phyloP scores from a whole-genome alignment of 1,140 invertebrate genomes.

The Drosophila mojavensis region DNA sequence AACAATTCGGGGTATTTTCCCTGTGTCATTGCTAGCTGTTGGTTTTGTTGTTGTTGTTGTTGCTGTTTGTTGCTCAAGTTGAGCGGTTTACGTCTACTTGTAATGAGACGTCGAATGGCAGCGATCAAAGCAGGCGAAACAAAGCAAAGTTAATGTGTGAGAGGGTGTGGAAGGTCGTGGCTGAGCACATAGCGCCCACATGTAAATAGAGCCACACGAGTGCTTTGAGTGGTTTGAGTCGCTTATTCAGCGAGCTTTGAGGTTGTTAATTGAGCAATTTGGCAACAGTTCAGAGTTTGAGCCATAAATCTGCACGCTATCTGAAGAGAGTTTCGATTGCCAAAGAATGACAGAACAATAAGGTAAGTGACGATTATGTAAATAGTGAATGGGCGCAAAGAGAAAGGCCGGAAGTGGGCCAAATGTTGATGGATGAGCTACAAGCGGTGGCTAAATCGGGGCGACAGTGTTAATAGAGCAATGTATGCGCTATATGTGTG shows the following conservation, averaged over 20 bases:
- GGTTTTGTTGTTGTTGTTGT: constrained; percentile 6
- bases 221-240: not conserved
- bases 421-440: constrained; percentile 14
- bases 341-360: constrained; percentile 30
- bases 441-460: constrained; percentile 9
- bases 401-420: constrained; percentile 23
- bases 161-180: not conserved
- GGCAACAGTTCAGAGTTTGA: constrained; percentile 4
- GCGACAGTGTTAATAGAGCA: not conserved
- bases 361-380: constrained; percentile 22
- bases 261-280: constrained; percentile 18
- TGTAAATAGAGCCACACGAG: constrained; percentile 1
- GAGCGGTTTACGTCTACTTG: constrained; percentile 21
- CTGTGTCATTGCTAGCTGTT: constrained; percentile 31
- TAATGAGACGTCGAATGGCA: constrained; percentile 17
- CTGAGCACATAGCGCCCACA: not conserved
- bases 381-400: constrained; percentile 14
- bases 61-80: constrained; percentile 22
- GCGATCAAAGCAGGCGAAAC: constrained; percentile 26
- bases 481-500: too few relatives aligned
- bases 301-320: constrained; percentile 29
- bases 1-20: constrained; percentile 18
- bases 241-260: not conserved
- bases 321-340: not conserved
- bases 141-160: too few relatives aligned